Evolutionary conservation across 2,797 vertebrate genomes (phyloP), one percentile per base, ranked within the genome.

Genomic region (Myiothlypis coronata): DNA sequence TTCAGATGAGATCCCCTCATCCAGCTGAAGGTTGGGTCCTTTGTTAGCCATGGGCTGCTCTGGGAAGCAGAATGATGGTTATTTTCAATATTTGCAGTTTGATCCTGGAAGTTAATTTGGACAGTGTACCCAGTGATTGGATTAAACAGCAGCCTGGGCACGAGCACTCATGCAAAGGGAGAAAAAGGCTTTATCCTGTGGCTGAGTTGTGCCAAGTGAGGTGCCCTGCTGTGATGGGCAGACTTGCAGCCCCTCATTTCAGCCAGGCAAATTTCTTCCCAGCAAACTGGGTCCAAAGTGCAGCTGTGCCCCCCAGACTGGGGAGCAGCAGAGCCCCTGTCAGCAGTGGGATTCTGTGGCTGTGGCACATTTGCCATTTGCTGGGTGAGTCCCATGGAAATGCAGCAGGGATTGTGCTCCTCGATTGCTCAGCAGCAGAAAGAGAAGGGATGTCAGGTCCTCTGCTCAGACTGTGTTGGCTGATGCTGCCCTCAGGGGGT

Each of bases 401-500:
- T 34, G 28, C 39, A 78, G 75, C 69, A 85, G 34, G 60, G 75
- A 53, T 57, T 74, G 75, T 56, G 84, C 56, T 80, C n/a, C 52
- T 74, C 24, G 68, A 57, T 55, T 60, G 84, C 87, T 83, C 76
- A 28, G 89, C 79, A 30, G 87, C 85, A 91, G 82, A 47, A 86
- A 88, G 82, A 0, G 22, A 89, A 85, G 83, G 79, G 91, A 94
- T 87, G 91, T 83, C 82, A 72, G 87, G 93, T 57, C 87, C 89
- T 91, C 59, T 83, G 76, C 95, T 96, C 87, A 61, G 74, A 34
- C 95, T 95, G 82, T 65, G 94, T 34, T 95, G 96, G 94, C 87
- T 96, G 81, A 93, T 94, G 96, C 94, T 95, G 95, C 96, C 96
- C 95, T 96, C 95, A 95, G 96, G 95, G 96, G 96, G 94, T 81